Evolutionary conservation across 2,113 vertebrate species (phyloP).

Genomic region (Felis chaus): DNA sequence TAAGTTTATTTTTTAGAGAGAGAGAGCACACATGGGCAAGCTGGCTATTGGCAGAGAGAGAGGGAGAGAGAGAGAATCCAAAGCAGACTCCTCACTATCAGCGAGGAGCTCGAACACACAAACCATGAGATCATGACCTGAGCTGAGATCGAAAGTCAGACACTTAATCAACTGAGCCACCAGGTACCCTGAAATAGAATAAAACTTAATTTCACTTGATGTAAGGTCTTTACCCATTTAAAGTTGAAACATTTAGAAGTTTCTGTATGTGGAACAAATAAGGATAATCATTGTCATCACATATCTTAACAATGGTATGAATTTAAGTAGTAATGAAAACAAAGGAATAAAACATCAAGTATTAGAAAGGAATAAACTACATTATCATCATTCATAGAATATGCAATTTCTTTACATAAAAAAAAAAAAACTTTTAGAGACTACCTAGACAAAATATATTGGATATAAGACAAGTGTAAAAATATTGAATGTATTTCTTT

Average conservation of each 20-base stretch:
- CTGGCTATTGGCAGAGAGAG: too few relatives aligned
- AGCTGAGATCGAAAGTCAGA: too few relatives aligned
- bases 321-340: conserved; percentile 16
- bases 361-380: not conserved
- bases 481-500: not conserved
- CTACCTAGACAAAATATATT: not conserved
- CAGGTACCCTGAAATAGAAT: not conserved
- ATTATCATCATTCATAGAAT: not conserved
- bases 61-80: too few relatives aligned
- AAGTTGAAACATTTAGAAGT: not conserved
- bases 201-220: not conserved
- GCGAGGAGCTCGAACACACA: too few relatives aligned
- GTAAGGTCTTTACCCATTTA: not conserved
- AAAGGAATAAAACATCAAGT: not conserved
- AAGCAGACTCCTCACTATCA: too few relatives aligned
- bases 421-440: not conserved
- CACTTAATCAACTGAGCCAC: too few relatives aligned
- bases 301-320: not conserved
- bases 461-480: not conserved
- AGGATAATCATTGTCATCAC: not conserved
- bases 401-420: not conserved
- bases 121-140: too few relatives aligned
- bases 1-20: too few relatives aligned
- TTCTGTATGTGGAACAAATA: not conserved
- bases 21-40: too few relatives aligned